Conservation (phyloP, 2,113 vertebrate species). For the Microtus pennsylvanicus region DNA sequence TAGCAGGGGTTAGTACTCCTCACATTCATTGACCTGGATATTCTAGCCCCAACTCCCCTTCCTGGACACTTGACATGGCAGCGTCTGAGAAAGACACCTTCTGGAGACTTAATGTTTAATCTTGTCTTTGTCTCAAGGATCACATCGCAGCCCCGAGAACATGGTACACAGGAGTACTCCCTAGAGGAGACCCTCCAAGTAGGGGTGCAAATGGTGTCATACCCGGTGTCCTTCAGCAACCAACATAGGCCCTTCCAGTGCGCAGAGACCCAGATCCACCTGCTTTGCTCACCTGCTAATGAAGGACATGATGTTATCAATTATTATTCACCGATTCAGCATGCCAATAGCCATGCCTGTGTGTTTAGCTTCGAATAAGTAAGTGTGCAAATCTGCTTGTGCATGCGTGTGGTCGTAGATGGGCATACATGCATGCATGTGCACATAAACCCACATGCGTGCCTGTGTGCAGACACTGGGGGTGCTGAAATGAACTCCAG, state of each 20-base stretch:
- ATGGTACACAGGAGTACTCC: too few relatives aligned
- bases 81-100: neutral
- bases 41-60: neutral
- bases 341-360: rapidly evolving
- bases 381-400: neutral
- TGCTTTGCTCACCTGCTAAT: rapidly evolving
- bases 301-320: rapidly evolving
- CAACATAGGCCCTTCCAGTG: rapidly evolving
- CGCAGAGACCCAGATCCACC: too few relatives aligned
- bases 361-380: neutral
- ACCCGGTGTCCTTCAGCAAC: neutral
- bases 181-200: too few relatives aligned
- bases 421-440: neutral
- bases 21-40: neutral
- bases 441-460: neutral
- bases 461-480: neutral
- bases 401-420: neutral
- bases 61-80: too few relatives aligned
- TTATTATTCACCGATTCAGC: rapidly evolving
- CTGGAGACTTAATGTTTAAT: neutral
- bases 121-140: neutral
- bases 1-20: neutral
- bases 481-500: rapidly evolving
- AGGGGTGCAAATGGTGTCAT: rapidly evolving
- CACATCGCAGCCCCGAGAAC: neutral